Conservation (phyloP, 2,888 invertebrate genomes). For the Nycteola revayana region DNA sequence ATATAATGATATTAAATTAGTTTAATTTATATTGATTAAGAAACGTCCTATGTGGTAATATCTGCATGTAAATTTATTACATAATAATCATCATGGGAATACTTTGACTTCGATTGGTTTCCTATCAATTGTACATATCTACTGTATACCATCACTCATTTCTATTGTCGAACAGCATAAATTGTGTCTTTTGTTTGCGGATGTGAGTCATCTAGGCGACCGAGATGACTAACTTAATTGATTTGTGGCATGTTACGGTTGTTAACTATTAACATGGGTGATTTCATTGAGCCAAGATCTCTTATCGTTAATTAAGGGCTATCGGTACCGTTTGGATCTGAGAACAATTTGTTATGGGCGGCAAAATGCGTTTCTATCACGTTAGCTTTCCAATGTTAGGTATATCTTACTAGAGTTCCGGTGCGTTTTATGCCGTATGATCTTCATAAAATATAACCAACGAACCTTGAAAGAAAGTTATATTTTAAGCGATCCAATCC, state of each 20-base stretch:
- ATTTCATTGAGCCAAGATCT: constrained; percentile 45
- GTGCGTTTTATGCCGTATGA: no score
- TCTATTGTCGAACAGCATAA: constrained; percentile 37
- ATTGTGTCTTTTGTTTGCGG: constrained; percentile 46
- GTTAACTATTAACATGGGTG: constrained; percentile 63
- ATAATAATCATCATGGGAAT: constrained; percentile 28
- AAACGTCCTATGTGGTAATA: constrained; percentile 22
- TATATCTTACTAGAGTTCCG: no score
- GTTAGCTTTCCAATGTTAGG: constrained; percentile 9
- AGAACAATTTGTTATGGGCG: constrained; percentile 15
- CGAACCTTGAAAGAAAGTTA: no score
- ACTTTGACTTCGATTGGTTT: constrained; percentile 21
- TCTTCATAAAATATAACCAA: no score
- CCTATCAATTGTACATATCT: constrained; percentile 27
- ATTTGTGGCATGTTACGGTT: constrained; percentile 69
- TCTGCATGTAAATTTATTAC: constrained; percentile 27
- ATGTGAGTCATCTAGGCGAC: constrained; percentile 57
- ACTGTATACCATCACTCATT: constrained; percentile 22
- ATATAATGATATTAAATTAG: no score
- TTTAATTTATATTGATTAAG: no score
- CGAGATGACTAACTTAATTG: constrained; percentile 72
- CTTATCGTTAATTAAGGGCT: constrained; percentile 29
- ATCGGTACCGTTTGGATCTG: constrained; percentile 16
- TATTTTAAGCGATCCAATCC: no score
- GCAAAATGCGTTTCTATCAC: constrained; percentile 16